Evolutionary conservation across 2,113 vertebrate species (phyloP).

Genomic region (Scopus umbretta): DNA sequence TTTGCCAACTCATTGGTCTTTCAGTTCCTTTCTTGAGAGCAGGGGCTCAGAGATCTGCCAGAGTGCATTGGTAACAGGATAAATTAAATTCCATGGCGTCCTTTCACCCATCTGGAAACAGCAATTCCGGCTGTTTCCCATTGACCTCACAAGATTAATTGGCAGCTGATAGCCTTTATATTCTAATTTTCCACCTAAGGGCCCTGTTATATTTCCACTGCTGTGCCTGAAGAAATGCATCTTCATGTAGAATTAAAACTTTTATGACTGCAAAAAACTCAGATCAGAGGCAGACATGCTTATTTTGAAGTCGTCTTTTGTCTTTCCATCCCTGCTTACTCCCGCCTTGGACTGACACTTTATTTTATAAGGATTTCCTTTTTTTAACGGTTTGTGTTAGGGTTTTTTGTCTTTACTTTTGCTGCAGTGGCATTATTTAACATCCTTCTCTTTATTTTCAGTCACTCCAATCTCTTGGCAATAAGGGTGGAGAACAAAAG

Average conservation of each 20-base stretch:
- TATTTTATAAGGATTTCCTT: neutral
- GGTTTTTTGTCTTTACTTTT: neutral
- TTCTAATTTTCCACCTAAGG: slow-evolving; percentile 43
- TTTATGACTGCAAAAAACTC: neutral
- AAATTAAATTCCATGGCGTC: slow-evolving; percentile 6
- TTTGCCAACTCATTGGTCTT: neutral
- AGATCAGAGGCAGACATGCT: neutral
- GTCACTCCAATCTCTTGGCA: neutral
- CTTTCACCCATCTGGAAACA: slow-evolving; percentile 39
- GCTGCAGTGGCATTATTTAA: neutral
- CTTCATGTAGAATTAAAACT: neutral
- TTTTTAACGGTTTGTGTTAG: neutral
- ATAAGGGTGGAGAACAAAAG: neutral
- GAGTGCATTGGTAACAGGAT: neutral
- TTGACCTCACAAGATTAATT: slow-evolving; percentile 54
- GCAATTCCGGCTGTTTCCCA: slow-evolving; percentile 30
- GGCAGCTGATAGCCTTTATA: slow-evolving; percentile 42
- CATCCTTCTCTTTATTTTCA: neutral
- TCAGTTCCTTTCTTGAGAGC: neutral
- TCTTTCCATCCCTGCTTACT: neutral
- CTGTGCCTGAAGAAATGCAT: neutral
- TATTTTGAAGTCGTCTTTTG: neutral
- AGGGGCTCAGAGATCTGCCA: neutral
- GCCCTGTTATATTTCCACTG: neutral
- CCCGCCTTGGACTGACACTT: neutral